Conservation (phyloP, 2,888 invertebrate genomes). For the Philereme transversata region DNA sequence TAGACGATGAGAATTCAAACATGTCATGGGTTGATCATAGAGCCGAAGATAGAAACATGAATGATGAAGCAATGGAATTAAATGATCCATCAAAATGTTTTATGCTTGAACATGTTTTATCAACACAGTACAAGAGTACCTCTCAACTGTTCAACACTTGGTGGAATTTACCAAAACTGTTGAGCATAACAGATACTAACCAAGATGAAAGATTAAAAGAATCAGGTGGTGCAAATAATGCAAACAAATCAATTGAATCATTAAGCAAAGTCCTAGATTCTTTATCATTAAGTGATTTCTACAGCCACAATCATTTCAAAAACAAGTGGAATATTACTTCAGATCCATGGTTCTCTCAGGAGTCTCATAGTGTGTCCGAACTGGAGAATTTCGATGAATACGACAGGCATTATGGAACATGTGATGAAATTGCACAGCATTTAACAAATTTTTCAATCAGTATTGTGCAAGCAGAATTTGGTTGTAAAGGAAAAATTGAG, state of each 20-base stretch:
- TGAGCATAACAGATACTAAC: constrained; percentile 37
- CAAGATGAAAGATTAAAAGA: constrained; percentile 27
- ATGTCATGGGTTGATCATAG: constrained; percentile 69
- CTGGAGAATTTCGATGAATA: constrained; percentile 59
- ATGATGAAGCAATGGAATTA: constrained; percentile 16
- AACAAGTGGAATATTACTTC: constrained; percentile 48
- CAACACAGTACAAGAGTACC: constrained; percentile 39
- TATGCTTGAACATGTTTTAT: constrained; percentile 44
- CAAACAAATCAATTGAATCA: constrained; percentile 44
- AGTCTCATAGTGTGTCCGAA: constrained; percentile 67
- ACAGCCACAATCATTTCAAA: constrained; percentile 41
- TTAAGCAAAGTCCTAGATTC: constrained; percentile 61
- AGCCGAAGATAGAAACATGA: constrained; percentile 44
- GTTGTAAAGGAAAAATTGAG: constrained; percentile 43
- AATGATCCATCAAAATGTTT: constrained; percentile 37
- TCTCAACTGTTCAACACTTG: constrained; percentile 58
- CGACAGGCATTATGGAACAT: constrained; percentile 48
- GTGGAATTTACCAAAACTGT: constrained; percentile 66
- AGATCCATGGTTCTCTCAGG: constrained; percentile 61
- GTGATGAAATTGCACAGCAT: constrained; percentile 56
- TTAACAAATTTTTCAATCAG: constrained; percentile 50
- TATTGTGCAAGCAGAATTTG: constrained; percentile 47
- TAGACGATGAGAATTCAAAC: constrained; percentile 69
- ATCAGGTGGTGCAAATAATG: constrained; percentile 33
- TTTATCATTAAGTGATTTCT: constrained; percentile 70